A percentile compares a stretch with the other conserved stretches of the same genome.
Conservation (phyloP, 2,113 vertebrate species). For the Chaetops frenatus region DNA sequence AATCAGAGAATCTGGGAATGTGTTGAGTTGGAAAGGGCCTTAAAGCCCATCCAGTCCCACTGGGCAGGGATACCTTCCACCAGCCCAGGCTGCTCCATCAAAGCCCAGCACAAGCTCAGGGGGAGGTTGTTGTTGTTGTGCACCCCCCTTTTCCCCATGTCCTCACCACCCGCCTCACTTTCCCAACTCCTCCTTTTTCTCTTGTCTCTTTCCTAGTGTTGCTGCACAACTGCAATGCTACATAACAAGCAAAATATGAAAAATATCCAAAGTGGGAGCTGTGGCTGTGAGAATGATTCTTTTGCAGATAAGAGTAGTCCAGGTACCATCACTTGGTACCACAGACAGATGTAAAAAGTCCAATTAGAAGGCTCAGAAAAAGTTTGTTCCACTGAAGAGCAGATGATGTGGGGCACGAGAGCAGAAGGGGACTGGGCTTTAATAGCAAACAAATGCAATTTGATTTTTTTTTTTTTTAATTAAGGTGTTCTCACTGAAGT, state of each 20-base stretch:
- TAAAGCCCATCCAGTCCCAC: neutral
- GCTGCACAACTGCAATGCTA: neutral
- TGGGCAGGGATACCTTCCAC: neutral
- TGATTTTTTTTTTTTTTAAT: constrained; percentile 42
- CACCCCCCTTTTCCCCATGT: neutral
- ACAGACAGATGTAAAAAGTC: neutral
- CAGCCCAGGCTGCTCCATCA: neutral
- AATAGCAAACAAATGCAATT: neutral
- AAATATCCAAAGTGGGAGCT: neutral
- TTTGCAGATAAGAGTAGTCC: neutral
- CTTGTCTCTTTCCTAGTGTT: neutral
- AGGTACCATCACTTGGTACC: neutral
- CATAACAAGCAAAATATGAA: neutral
- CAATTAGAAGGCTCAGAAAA: neutral
- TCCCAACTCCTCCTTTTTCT: neutral
- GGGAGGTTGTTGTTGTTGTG: neutral
- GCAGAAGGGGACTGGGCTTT: neutral
- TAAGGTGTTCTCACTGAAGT: neutral
- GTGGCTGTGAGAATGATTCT: neutral
- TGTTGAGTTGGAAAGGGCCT: neutral
- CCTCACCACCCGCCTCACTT: neutral
- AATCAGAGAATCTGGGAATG: too few relatives aligned
- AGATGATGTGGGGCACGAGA: neutral
- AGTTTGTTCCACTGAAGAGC: neutral
- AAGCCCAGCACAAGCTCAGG: neutral